Base-by-base conservation (phyloP, 2,888 invertebrate species). In the Acrobasis consociella region DNA sequence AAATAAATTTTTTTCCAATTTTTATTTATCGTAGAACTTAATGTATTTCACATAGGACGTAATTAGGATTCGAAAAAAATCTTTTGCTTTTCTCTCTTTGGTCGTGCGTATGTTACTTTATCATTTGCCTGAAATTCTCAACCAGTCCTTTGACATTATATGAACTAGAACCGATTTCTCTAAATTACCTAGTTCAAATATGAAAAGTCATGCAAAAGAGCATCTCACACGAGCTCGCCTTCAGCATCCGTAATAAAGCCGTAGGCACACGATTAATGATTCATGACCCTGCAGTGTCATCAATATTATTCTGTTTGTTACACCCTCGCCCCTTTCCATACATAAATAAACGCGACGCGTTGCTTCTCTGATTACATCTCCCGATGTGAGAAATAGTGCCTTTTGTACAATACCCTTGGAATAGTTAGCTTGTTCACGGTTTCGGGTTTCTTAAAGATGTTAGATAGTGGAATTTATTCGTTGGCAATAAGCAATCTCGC, bases 231-330 rank as follows among this genome's bases (percentile, higher is more conserved):
- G 56, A 56, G 56, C 56, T 56, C 56, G 22, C 56, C 39, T 89
- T 91, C 84, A 81, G 83, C 88, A 90, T 85, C 86, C 86, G 90
- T 92, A 91, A 92, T 92, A 91, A 90, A 92, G 92, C 89, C 87
- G 86, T 92, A 91, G 83, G 87, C 81, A 81, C 83, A 91, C 91
- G 91, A 92, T 92, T 92, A 92, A 92, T 92, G 92, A 91, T 92
- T 92, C 92, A 92, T 92, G 92, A 92, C 91, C 92, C 89, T 91
- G 88, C 86, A 87, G 89, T 91, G 92, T 92, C 92, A 92, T 92
- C 92, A 92, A 92, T 92, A 92, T 92, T 92, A 92, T 92, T 92
- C 92, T 91, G 92, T 92, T 92, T 91, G 92, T 92, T 91, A 86
- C 90, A 88, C 91, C 91, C 91, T 89, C 88, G 80, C 90, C 90